Evolutionary conservation across 2,113 vertebrate species (phyloP), one percentile per base, ranked within the genome.

Genomic region (Lontra canadensis): DNA sequence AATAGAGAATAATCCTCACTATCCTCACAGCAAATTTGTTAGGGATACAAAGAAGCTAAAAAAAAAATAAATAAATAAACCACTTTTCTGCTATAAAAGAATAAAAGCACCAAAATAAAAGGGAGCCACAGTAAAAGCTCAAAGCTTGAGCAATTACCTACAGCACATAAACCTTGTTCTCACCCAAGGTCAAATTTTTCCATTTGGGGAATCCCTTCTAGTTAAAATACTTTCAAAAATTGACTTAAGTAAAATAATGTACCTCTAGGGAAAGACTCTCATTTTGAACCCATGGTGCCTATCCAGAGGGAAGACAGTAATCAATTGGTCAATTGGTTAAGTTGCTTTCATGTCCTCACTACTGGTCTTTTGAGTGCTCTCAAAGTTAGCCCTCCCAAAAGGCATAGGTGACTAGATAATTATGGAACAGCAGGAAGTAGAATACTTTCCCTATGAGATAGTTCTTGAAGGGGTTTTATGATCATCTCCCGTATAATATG

Each of bases 191-290:
- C 74, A 90, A 57, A 23, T 31, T 86, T 93, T 94, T 78, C 71
- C 55, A 67, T 71, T 49, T 88, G 34, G 47, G 69, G 42, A 92
- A 80, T 29, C 14, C 8, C 14, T 87, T 80, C 61, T 92, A 96
- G 7, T 89, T 96, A 94, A 92, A 78, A 63, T 59, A 81, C 69
- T 92, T 94, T 71, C 44, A 96, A 95, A 97, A 97, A 92, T 34
- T 86, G 65, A 89, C 44, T 82, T 88, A 88, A 96, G 59, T 82
- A 86, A 82, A 57, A 95, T 73, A 95, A 95, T 23, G 52, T 67
- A 89, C 84, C 88, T 71, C 39, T 31, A 87, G 88, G 49, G 90
- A 83, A 49, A 95, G 25, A 87, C 26, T 63, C 42, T 96, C 47
- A 52, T 76, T 76, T 95, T 55, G 42, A 95, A 76, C 65, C 23